Base-by-base conservation (phyloP, 2,888 invertebrate species). In the Hartigia nigra region DNA sequence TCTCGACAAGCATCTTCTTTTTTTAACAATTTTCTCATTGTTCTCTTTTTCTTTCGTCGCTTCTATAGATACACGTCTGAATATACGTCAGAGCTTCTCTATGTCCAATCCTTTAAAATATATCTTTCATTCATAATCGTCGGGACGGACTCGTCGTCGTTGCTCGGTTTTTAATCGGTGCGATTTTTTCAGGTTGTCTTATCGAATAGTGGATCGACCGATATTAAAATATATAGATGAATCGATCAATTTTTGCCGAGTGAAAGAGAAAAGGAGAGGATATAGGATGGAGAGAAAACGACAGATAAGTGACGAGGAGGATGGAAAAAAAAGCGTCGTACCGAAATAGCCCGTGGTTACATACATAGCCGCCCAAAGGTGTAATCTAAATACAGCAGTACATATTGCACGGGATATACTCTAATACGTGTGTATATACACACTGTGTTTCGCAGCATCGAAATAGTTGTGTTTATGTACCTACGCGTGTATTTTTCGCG, bases 281-380 rank as follows among this genome's bases (percentile, higher is more conserved):
- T 23, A 23, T 23, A 9, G 23, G 23, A 55, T 14, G 14, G 12
- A 31, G 72, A 34, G 32, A 34, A 34, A 31, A 72, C 31, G 72
- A 12, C 12, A 31, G 31, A 72, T 31, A 23, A 5, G 32, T 2
- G 23, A 72, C 34, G 34, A 32, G 32, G 72, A 14, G 72, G 72
- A 12, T 32, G 31, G 31, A 4, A 72, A 72, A 72, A 77, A 81
- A 77, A 77, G 83, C 77, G 81, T 78, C 76, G 79, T 76, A 75
- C 74, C 76, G 79, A 84, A 84, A 82, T 79, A 82, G 78, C 70
- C 81, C 78, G 70, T 39, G 34, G 55, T 74, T 78, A 76, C 55
- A 72, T 72, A 34, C 32, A 23, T 72, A 72, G 72, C 72, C 75
- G 75, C 74, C 74, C 75, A 74, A 75, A 76, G 76, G 70, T 76